A percentile compares a stretch with the other conserved stretches of the same genome.
Evolutionary conservation across 2,797 vertebrate genomes (phyloP).

Genomic region (Pelobates cultripes): DNA sequence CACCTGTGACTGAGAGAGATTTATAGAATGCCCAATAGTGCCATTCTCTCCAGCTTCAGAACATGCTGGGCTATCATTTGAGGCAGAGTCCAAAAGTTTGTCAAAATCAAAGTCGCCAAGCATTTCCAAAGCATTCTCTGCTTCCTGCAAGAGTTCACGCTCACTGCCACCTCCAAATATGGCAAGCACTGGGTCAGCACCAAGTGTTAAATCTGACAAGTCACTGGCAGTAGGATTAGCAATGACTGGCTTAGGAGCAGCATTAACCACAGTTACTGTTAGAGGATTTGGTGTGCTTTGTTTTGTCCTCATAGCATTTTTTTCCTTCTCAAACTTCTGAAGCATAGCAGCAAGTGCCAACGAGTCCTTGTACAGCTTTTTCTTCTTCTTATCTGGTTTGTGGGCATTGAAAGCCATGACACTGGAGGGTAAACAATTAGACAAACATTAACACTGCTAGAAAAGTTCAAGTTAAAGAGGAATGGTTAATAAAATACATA

Average conservation of each 20-base stretch:
- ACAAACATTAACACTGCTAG: not conserved
- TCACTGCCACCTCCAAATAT: slow-evolving; percentile 90
- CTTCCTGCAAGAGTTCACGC: slow-evolving; percentile 87
- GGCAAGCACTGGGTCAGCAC: slow-evolving; percentile 86
- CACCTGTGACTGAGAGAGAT: slow-evolving; percentile 70
- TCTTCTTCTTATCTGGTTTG: slow-evolving; percentile 97
- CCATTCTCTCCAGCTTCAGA: slow-evolving; percentile 82
- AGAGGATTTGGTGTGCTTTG: slow-evolving; percentile 68
- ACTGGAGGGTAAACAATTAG: slow-evolving; percentile 66
- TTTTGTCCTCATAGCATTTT: slow-evolving; percentile 89
- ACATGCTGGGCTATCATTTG: slow-evolving; percentile 81
- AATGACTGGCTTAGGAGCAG: slow-evolving; percentile 64
- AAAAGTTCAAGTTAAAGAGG: too few species aligned
- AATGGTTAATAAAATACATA: too few species aligned
- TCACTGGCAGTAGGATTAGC: slow-evolving; percentile 63
- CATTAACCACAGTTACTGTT: slow-evolving; percentile 64
- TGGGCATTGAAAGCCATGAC: slow-evolving; percentile 86
- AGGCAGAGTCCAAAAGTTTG: slow-evolving; percentile 87
- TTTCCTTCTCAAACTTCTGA: slow-evolving; percentile 91
- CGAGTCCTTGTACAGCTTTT: slow-evolving; percentile 93
- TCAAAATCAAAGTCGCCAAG: slow-evolving; percentile 93
- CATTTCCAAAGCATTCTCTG: slow-evolving; percentile 84
- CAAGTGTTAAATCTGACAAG: slow-evolving; percentile 77
- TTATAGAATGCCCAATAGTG: slow-evolving; percentile 71
- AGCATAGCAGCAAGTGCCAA: slow-evolving; percentile 93